Base-by-base conservation (phyloP, 2,113 vertebrate genomes). In the Oryzias melastigma region DNA sequence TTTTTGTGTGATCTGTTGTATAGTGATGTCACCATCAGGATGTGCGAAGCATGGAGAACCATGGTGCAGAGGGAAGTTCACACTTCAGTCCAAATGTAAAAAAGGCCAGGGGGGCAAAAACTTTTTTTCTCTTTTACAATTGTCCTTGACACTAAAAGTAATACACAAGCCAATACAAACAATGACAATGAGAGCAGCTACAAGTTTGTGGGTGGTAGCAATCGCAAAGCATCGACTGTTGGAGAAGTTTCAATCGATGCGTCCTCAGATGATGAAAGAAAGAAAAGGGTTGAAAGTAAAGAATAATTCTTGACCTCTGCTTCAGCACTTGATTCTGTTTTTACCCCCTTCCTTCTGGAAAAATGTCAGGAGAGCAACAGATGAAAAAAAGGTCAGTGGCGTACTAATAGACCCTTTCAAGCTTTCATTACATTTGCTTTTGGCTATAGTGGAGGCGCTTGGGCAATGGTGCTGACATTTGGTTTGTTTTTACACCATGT, bases 321-420 rank as follows among this genome's bases (percentile, higher is more conserved):
- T 77, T 79, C 72, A 78, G 80, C 73, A 72, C 72, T 81, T 82
- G 73, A 77, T 82, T 84, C 64, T 59, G 58, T 73, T 82, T 78
- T 75, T 82, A 68, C 77, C 79, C 75, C 83, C 79, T 88, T 63
- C 81, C 68, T 88, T 82, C 79, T 77, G 68, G 75, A 85, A 81
- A 91, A 93, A 92, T 92, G 90, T 91, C 92, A 92, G 18, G 80
- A 85, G 83, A 87, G 83, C 83, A 87, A 87, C 86, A 85, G 87
- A 75, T 85, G 82, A 77, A 82, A 81, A 80, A 89, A 90, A 90
- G 90, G 89, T 91, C 88, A 89, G 78, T 71, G 56, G 69, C 77
- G 77, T 88, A 88, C 90, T 92, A 91, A 92, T 90, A 88, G 90
- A 87, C 83, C 72, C 69, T 77, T 80, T 79, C 81, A 71, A 78